Evolutionary conservation across 2,797 vertebrate species (phyloP).

Genomic region (Aeoliscus strigatus): DNA sequence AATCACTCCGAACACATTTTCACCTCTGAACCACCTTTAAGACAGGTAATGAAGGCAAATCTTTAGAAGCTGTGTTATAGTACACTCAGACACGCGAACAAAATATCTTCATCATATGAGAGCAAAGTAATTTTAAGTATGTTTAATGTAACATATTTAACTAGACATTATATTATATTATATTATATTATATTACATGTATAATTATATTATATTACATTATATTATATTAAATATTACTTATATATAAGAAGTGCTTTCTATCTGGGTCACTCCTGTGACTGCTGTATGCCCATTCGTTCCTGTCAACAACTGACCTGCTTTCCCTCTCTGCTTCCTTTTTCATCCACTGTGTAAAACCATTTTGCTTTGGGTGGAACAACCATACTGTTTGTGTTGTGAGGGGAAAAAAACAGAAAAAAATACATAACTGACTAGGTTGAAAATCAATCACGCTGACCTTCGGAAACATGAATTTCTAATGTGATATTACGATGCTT

Average conservation of each 20-base stretch:
- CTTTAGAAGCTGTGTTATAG: no score
- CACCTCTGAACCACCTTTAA: no score
- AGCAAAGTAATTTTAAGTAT: no score
- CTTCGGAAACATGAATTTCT: slow-evolving; percentile 53
- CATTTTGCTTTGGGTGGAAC: slow-evolving; percentile 63
- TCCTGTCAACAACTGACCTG: slow-evolving; percentile 72
- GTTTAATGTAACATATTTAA: no score
- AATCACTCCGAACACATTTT: slow-evolving; percentile 5
- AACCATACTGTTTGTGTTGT: slow-evolving; percentile 52
- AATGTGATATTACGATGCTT: slow-evolving; percentile 25
- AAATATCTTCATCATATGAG: no score
- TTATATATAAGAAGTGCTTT: slow-evolving; percentile 36
- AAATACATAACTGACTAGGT: slow-evolving; percentile 44
- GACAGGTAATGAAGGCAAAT: no score
- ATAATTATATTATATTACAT: no score
- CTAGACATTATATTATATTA: no score
- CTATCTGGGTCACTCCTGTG: slow-evolving; percentile 66
- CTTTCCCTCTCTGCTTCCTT: slow-evolving; percentile 51
- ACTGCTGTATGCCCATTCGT: slow-evolving; percentile 58
- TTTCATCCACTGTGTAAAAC: slow-evolving; percentile 54
- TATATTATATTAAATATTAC: no score
- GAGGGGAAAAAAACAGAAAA: no score
- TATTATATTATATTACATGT: slow-evolving; percentile 12
- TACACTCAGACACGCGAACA: no score
- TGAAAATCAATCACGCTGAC: slow-evolving; percentile 62